Evolutionary conservation across 2,888 invertebrate species (phyloP).

Genomic region (Shargacucullia verbasci): DNA sequence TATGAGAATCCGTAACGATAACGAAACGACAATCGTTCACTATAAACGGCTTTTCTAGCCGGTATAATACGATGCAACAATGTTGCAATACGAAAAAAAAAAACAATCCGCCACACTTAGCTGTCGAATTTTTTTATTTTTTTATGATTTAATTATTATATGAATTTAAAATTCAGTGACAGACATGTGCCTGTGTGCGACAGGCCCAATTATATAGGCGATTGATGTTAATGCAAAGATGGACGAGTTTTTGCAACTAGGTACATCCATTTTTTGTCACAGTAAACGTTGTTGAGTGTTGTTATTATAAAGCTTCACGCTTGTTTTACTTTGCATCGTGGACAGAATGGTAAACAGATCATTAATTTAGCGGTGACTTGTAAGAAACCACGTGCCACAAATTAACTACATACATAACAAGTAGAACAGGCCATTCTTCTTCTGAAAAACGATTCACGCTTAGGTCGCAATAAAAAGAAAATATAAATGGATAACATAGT

Average conservation of each 20-base stretch:
- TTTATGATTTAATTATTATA: constrained; percentile 60
- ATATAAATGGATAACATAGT: too few species aligned
- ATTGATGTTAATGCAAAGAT: constrained; percentile 36
- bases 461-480: too few species aligned
- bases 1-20: constrained; percentile 42
- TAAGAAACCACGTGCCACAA: background rate
- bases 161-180: constrained; percentile 53
- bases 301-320: constrained; percentile 30
- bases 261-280: constrained; percentile 17
- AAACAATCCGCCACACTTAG: constrained; percentile 55
- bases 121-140: constrained; percentile 38
- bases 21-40: constrained; percentile 41
- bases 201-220: constrained; percentile 34
- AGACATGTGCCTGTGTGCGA: constrained; percentile 36
- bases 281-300: constrained; percentile 30
- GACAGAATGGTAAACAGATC: constrained; percentile 6
- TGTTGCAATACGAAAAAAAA: constrained; percentile 57
- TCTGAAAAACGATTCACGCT: too few species aligned
- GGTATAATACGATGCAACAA: constrained; percentile 57
- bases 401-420: background rate
- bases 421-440: too few species aligned
- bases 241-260: constrained; percentile 20
- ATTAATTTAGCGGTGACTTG: background rate
- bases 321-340: constrained; percentile 9
- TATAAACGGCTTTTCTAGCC: constrained; percentile 35